A percentile compares a stretch with the other conserved stretches of the same genome.
These are phyloP conservation scores for Choloepus didactylus DNA, from an alignment of 2,797 vertebrate genomes.

Conservation along the genomic window DNA sequence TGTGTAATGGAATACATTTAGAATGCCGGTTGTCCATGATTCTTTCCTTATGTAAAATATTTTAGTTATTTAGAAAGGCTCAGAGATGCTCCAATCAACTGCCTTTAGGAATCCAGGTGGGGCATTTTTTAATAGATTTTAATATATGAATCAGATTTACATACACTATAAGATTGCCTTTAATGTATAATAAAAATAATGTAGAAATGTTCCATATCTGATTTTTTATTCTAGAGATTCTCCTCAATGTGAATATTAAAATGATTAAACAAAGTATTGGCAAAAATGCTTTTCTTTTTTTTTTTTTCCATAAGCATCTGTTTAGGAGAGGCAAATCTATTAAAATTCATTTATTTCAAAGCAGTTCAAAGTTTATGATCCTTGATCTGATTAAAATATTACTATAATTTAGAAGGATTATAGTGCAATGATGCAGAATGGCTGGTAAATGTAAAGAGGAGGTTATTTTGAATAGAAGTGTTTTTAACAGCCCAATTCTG, in stretches of 20 bases:
- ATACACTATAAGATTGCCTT: not conserved
- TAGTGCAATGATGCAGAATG: not conserved
- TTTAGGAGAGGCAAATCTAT: not conserved
- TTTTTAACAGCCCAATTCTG: not conserved
- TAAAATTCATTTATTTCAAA: constrained; percentile 37
- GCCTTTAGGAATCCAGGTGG: not conserved
- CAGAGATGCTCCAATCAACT: not conserved
- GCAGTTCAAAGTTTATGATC: not conserved
- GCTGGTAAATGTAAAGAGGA: not conserved
- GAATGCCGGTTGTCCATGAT: not conserved
- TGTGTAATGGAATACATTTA: not conserved
- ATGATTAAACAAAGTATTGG: not conserved
- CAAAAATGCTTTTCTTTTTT: not conserved
- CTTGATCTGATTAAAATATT: not conserved
- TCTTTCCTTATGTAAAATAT: constrained; percentile 51
- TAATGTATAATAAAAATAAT: constrained; percentile 28
- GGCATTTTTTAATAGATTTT: constrained; percentile 5
- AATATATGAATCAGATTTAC: not conserved
- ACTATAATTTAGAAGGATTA: not conserved
- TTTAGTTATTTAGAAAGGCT: constrained; percentile 51
- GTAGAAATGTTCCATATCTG: not conserved
- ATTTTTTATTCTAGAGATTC: constrained; percentile 14
- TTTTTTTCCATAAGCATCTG: not conserved
- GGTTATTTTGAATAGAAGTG: not conserved
- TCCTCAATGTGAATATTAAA: not conserved